Conservation (phyloP, 1,140 invertebrate genomes). For the Caenorhabditis latens region DNA sequence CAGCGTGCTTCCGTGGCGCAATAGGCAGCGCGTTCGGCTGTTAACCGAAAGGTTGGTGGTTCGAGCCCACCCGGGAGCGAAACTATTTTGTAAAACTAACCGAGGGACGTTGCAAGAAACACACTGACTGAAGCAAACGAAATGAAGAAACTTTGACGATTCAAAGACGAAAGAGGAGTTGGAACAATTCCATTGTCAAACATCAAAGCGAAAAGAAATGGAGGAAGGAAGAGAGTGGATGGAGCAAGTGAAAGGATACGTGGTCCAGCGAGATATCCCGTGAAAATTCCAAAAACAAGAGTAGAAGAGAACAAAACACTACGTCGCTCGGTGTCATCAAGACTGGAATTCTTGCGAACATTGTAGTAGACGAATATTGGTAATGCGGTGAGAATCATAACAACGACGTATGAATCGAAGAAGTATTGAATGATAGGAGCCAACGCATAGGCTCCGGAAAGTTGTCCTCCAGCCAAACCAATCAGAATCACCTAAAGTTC, state of each 20-base stretch:
- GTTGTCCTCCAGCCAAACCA: slow-evolving; percentile 44
- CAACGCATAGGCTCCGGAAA: slow-evolving; percentile 43
- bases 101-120: slow-evolving; percentile 2
- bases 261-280: slow-evolving; percentile 44
- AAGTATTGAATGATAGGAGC: slow-evolving; percentile 18
- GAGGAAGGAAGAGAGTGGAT: slow-evolving; percentile 41
- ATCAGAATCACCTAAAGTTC: slow-evolving; percentile 47
- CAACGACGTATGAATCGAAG: slow-evolving; percentile 53
- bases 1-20: slow-evolving; percentile 55
- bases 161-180: slow-evolving; percentile 31
- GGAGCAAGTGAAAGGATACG: slow-evolving; percentile 51
- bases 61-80: slow-evolving; percentile 64
- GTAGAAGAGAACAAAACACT: slow-evolving; percentile 30
- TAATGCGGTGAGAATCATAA: slow-evolving; percentile 9
- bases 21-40: slow-evolving; percentile 66
- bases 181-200: slow-evolving; percentile 52
- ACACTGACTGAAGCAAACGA: slow-evolving; percentile 6
- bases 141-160: slow-evolving; percentile 51
- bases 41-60: slow-evolving; percentile 70
- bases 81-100: background rate
- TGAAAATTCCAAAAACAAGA: slow-evolving; percentile 42
- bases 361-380: slow-evolving; percentile 49
- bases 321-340: slow-evolving; percentile 62
- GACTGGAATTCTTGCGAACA: slow-evolving; percentile 46
- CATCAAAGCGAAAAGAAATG: slow-evolving; percentile 56